Conservation (phyloP, 2,797 vertebrate genomes). For the Dicrostonyx torquatus region DNA sequence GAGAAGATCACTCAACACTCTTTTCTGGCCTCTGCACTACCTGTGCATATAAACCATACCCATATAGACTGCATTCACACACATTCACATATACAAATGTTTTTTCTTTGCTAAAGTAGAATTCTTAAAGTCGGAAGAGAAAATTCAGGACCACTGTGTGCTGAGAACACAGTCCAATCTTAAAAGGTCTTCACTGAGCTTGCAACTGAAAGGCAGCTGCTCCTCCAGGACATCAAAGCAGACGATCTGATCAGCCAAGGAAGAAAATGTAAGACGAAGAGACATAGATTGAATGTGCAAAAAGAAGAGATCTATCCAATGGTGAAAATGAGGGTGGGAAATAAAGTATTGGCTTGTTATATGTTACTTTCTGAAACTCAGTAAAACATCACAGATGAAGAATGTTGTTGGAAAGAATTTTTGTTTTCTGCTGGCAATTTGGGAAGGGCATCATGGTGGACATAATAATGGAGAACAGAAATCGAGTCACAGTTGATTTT, state of each 20-base stretch:
- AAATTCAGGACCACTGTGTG: background rate
- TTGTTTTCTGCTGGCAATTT: background rate
- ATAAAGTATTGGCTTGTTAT: background rate
- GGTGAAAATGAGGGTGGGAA: background rate
- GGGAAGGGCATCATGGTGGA: background rate
- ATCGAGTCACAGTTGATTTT: background rate
- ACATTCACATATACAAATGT: background rate
- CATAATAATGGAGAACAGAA: background rate
- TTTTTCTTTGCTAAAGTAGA: background rate
- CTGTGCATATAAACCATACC: background rate
- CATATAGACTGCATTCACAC: background rate
- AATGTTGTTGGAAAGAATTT: background rate
- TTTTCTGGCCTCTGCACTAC: background rate
- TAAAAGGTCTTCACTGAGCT: conserved; percentile 22
- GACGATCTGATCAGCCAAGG: background rate
- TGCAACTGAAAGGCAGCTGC: conserved; percentile 15
- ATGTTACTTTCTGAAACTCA: background rate
- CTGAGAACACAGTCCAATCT: conserved; percentile 30
- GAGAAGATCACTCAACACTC: background rate
- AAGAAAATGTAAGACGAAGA: background rate
- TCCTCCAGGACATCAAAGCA: conserved; percentile 33
- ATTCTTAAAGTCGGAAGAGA: background rate
- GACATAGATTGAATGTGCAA: background rate
- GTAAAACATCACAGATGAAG: background rate
- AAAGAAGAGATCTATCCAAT: background rate